A percentile compares a stretch with the other conserved stretches of the same genome.
Evolutionary conservation across 2,888 invertebrate genomes (phyloP).

Genomic region (Alloscopus bannaensis): DNA sequence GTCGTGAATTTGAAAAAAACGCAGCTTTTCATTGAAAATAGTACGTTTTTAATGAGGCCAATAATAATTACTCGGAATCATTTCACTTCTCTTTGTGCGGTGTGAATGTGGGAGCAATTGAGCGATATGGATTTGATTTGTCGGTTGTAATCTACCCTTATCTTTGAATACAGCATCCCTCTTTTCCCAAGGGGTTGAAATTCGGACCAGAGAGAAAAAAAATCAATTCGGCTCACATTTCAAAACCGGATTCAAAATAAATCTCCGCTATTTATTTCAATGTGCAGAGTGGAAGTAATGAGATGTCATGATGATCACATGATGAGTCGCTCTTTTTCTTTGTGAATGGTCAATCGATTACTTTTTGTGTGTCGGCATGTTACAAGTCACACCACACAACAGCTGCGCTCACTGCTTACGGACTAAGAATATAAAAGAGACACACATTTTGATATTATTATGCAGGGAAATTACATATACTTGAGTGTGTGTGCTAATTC

Average conservation of each 20-base stretch:
- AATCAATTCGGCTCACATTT: background rate
- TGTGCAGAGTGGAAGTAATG: constrained; percentile 2
- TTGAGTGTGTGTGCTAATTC: background rate
- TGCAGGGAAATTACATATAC: background rate
- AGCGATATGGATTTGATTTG: background rate
- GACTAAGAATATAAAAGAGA: background rate
- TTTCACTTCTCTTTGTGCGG: too few species aligned
- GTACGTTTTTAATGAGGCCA: too few species aligned
- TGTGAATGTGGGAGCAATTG: background rate
- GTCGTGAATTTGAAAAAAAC: background rate
- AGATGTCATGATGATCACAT: constrained; percentile 2
- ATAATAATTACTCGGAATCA: too few species aligned
- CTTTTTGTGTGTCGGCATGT: constrained; percentile 14
- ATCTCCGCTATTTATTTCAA: background rate
- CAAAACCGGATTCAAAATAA: background rate
- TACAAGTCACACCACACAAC: background rate
- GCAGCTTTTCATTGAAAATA: too few species aligned
- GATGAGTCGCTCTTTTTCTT: constrained; percentile 10
- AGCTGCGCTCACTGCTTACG: background rate
- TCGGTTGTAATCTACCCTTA: background rate
- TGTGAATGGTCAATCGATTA: constrained; percentile 25
- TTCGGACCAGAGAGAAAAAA: background rate
- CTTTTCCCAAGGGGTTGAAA: background rate
- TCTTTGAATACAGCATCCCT: background rate
- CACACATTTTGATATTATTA: background rate